A percentile compares a stretch with the other conserved stretches of the same genome.
Evolutionary conservation across 2,113 vertebrate genomes (phyloP).

Genomic region (Centropus bengalensis): DNA sequence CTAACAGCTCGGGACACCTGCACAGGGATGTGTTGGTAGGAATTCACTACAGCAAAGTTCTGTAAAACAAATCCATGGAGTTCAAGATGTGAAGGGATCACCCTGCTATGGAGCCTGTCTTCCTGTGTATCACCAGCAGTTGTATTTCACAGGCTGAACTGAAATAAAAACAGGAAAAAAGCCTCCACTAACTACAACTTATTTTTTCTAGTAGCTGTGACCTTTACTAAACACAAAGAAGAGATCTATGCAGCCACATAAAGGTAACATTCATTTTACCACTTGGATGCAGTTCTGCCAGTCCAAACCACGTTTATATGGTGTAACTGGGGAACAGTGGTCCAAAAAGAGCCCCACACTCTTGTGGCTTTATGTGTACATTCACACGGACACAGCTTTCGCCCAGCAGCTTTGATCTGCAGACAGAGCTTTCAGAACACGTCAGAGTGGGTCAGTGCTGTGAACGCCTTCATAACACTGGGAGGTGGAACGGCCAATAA

Average conservation of each 20-base stretch:
- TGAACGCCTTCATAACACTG: background rate
- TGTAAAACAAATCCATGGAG: background rate
- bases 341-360: background rate
- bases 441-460: background rate
- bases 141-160: background rate
- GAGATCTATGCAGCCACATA: background rate
- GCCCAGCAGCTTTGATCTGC: background rate
- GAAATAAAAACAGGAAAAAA: background rate
- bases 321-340: background rate
- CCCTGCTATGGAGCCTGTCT: background rate
- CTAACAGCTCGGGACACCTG: background rate
- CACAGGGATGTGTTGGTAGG: background rate
- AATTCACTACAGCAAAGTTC: background rate
- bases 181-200: background rate
- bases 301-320: background rate
- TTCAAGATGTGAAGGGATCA: background rate
- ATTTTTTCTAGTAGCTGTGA: background rate
- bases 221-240: background rate
- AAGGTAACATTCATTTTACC: fast-evolving
- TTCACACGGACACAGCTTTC: background rate
- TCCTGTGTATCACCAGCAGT: background rate
- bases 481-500: background rate
- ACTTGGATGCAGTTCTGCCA: background rate
- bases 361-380: background rate
- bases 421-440: background rate